Conservation (phyloP, 2,797 vertebrate species). For the Silurus lanzhouensis region DNA sequence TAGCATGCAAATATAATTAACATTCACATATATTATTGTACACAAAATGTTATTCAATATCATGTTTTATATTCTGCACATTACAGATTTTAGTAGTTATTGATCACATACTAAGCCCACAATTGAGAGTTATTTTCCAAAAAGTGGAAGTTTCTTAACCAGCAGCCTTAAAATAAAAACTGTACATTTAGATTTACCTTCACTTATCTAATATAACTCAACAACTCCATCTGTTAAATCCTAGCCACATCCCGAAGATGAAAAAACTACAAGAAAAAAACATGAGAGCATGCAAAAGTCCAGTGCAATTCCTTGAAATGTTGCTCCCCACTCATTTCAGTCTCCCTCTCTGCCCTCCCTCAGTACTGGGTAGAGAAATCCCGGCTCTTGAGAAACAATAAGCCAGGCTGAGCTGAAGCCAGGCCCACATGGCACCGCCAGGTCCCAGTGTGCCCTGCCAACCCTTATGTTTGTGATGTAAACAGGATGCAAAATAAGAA, state of each 20-base stretch:
- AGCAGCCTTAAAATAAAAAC: background rate
- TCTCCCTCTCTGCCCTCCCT: constrained; percentile 26
- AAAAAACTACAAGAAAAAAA: constrained; percentile 37
- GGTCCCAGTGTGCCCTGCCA: constrained; percentile 54
- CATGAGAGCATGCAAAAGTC: constrained; percentile 12
- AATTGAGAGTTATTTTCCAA: background rate
- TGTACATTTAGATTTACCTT: background rate
- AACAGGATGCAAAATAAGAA: constrained; percentile 56
- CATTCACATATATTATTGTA: background rate
- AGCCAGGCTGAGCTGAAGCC: constrained; percentile 51
- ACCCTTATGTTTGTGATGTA: constrained; percentile 55
- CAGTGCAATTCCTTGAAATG: constrained; percentile 40
- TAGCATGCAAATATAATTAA: background rate
- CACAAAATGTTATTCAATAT: background rate
- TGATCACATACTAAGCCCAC: background rate
- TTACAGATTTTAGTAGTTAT: background rate
- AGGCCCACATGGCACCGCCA: constrained; percentile 67
- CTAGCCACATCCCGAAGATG: constrained; percentile 6
- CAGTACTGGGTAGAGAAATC: constrained; percentile 63
- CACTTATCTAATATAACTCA: constrained; percentile 21
- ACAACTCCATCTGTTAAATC: background rate
- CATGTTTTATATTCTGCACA: background rate
- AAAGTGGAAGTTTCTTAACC: background rate
- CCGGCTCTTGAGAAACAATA: constrained; percentile 58
- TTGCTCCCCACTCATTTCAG: constrained; percentile 29